Base-by-base conservation (phyloP, 2,797 vertebrate genomes). In the Bovichtus diacanthus region DNA sequence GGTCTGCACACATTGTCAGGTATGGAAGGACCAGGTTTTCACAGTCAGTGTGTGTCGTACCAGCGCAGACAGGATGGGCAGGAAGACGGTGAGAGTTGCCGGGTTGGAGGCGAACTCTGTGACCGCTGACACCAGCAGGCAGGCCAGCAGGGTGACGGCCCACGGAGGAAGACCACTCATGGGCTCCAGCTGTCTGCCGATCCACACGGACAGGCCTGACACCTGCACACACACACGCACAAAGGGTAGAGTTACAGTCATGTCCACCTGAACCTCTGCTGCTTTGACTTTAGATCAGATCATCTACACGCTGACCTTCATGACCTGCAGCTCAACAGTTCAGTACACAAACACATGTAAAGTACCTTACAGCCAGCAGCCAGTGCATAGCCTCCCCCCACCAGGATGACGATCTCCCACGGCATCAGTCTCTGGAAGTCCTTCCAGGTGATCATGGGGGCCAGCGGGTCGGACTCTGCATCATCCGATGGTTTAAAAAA, bases 391-490 rank as follows among this genome's bases (percentile, higher is more conserved):
- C 98, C 98, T 31, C 98, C 98, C 80, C 98, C 98, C 59, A 99
- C 98, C 81, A 99, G 93, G 79, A 99, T 97, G 47, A 99, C 98
- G 1, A 99, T 99, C 92, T 99, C 98, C 98, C 98, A 99, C 2
- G 98, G 98, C 98, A 99, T 99, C 72, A 98, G 96, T 78, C 93
- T 97, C 94, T 99, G 97, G 82, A 99, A 99, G 90, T 99, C 98
- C 83, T 98, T 98, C 98, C 98, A 99, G 0, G 96, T 98, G 87
- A 99, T 97, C 93, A 99, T 99, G 7, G 98, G 96, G 49, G 97
- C 96, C 53, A 93, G 56, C 1, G 93, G 87, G 65, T 94, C 86
- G 15, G 81, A 63, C 31, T 94, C 86, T 3, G 92, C 64, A 15
- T 80, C 80, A 0, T 76, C 96, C 95, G 16, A 47, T 64, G 27